These are phyloP conservation scores for Carposina sasakii DNA, from an alignment of 1,140 invertebrate species.

Conservation along the genomic window DNA sequence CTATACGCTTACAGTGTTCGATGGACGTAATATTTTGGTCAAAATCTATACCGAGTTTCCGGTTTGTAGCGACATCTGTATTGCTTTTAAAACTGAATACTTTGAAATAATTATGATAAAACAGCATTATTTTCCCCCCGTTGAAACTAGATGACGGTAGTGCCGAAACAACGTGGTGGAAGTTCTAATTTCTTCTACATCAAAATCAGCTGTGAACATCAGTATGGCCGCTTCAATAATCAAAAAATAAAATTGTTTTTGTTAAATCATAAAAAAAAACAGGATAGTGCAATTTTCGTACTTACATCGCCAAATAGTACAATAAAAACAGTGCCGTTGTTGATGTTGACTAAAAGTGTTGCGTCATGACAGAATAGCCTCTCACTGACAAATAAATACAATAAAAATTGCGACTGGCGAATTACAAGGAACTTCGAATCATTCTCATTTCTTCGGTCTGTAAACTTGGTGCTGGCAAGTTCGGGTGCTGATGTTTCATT, in stretches of 20 bases:
- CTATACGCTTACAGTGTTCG: too few relatives aligned
- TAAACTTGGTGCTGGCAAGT: conserved; percentile 38
- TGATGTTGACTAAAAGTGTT: conserved; percentile 69
- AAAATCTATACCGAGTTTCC: too few relatives aligned
- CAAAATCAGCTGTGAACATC: conserved; percentile 71
- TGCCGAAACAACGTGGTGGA: conserved; percentile 61
- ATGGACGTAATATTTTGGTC: too few relatives aligned
- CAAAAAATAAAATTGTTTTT: conserved; percentile 60
- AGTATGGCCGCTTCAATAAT: conserved; percentile 62
- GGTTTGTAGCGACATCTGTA: too few relatives aligned
- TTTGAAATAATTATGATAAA: too few relatives aligned
- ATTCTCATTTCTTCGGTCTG: conserved; percentile 52
- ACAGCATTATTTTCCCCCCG: conserved; percentile 13
- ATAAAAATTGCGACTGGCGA: conserved; percentile 57
- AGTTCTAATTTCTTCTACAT: conserved; percentile 57
- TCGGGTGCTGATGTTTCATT: conserved; percentile 51
- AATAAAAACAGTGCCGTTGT: conserved; percentile 47
- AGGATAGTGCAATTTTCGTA: conserved; percentile 54
- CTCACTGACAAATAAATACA: conserved; percentile 70
- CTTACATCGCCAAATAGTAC: conserved; percentile 40
- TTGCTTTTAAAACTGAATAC: too few relatives aligned
- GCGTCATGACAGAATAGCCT: conserved; percentile 66
- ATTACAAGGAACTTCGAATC: conserved; percentile 44
- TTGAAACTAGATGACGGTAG: conserved; percentile 37
- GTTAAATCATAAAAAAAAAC: conserved; percentile 53